These are phyloP conservation scores for Neotoxoptera formosana DNA, from an alignment of 1,140 invertebrate species.

Conservation along the genomic window DNA sequence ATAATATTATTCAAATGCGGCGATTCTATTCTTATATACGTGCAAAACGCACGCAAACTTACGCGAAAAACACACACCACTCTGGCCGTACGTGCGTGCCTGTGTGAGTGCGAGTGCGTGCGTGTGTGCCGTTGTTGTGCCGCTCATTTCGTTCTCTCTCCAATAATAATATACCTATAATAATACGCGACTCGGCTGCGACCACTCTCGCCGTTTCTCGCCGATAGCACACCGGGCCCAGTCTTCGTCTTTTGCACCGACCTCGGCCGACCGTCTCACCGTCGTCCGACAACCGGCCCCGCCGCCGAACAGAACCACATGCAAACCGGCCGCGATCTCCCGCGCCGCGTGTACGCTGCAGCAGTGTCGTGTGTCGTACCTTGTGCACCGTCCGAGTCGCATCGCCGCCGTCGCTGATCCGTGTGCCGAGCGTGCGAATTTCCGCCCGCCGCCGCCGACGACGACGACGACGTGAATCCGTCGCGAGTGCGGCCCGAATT, in stretches of 20 bases:
- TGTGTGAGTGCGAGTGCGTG: neutral
- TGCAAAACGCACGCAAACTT: conserved; percentile 3
- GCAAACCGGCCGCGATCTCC: conserved; percentile 2
- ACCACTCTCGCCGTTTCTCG: neutral
- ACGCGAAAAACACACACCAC: too few species aligned
- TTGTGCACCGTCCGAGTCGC: neutral
- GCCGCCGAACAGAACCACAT: neutral
- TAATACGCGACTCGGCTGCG: neutral
- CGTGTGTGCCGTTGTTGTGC: neutral
- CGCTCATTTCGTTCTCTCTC: neutral
- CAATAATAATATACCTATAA: neutral
- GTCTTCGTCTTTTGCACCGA: neutral
- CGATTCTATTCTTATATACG: neutral
- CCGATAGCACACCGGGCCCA: neutral
- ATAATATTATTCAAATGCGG: neutral
- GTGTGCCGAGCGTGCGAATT: neutral
- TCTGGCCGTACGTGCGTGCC: too few species aligned
- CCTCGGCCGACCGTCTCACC: neutral
- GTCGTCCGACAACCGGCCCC: neutral
- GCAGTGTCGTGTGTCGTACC: neutral
- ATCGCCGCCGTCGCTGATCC: neutral
- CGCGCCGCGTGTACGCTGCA: neutral
- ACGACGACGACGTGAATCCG: neutral
- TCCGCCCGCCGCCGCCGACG: too few species aligned
- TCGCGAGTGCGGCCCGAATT: too few species aligned